Evolutionary conservation across 2,797 vertebrate genomes (phyloP), one percentile per base, ranked within the genome.

Genomic region (Odontamblyopus lacepedii): DNA sequence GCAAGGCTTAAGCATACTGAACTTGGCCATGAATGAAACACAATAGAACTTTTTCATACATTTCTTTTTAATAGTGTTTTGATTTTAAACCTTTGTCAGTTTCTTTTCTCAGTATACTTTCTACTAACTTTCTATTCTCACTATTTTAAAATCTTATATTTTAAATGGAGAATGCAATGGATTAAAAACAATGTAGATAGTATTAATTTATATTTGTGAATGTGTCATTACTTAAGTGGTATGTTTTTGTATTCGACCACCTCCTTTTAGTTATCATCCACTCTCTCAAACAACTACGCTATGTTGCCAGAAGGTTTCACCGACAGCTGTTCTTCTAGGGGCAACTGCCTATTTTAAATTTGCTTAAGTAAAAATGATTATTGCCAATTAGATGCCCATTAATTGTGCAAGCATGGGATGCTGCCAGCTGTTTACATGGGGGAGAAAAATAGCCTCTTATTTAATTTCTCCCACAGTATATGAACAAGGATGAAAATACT

Each of bases 351-450:
- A 89, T 93, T 95, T 96, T 94, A 94, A 92, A 95, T 95, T 82
- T 95, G 93, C 93, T 92, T 94, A 95, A 96, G 95, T 97, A 96
- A 97, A 95, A 97, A 95, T 94, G 92, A 98, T 97, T 94, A 98
- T 98, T 95, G 93, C 94, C 96, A 97, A 97, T 98, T 98, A 98
- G 96, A 96, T 97, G 95, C 93, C 95, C 95, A 96, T 97, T 97
- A 98, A 97, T 96, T 98, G 95, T 95, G 95, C 95, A 96, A 96
- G 95, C 93, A 96, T 92, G 94, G 93, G 95, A 95, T 95, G 93
- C 92, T 95, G 94, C 95, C 97, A 98, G 96, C 96, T 98, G 96
- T 97, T 98, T 97, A 95, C 91, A 95, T 93, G 93, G 92, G 92
- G 93, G 94, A 95, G 94, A 96, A 95, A 96, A 96, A 96, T 95